Conservation (phyloP, 2,888 invertebrate genomes). For the Ephialtes manifestator region DNA sequence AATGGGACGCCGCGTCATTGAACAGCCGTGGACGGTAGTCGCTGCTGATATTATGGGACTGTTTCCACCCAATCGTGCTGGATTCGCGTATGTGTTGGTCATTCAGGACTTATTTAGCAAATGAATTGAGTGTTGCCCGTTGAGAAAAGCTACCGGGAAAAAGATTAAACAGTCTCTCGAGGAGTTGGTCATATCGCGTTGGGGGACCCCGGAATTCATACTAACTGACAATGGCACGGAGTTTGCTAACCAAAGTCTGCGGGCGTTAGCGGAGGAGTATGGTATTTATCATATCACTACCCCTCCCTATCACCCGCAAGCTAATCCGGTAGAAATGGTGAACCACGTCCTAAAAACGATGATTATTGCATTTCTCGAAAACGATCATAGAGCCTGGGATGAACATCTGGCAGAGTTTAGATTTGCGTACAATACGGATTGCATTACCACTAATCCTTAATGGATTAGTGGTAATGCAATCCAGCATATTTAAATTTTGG, state of each 20-base stretch:
- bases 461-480: too few relatives aligned
- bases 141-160: background rate
- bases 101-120: background rate
- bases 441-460: background rate
- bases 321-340: background rate
- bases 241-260: conserved; percentile 45
- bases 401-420: conserved; percentile 30
- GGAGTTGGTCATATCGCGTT: background rate
- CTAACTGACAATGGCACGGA: conserved; percentile 72
- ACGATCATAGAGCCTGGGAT: conserved; percentile 70
- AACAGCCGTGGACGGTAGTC: conserved; percentile 65
- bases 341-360: conserved; percentile 12
- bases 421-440: conserved; percentile 44
- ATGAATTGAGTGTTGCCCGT: background rate
- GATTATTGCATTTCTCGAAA: background rate
- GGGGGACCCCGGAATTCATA: conserved; percentile 29
- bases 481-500: conserved; percentile 28
- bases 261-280: conserved; percentile 1
- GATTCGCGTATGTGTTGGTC: background rate
- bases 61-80: conserved; percentile 56
- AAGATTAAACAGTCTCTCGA: background rate
- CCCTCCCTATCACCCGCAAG: conserved; percentile 34
- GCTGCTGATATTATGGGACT: too few relatives aligned
- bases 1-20: conserved; percentile 56
- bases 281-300: conserved; percentile 26